A percentile compares a stretch with the other conserved stretches of the same genome.
Conservation (phyloP, 1,140 invertebrate species). For the Pachypeltis micranthus region DNA sequence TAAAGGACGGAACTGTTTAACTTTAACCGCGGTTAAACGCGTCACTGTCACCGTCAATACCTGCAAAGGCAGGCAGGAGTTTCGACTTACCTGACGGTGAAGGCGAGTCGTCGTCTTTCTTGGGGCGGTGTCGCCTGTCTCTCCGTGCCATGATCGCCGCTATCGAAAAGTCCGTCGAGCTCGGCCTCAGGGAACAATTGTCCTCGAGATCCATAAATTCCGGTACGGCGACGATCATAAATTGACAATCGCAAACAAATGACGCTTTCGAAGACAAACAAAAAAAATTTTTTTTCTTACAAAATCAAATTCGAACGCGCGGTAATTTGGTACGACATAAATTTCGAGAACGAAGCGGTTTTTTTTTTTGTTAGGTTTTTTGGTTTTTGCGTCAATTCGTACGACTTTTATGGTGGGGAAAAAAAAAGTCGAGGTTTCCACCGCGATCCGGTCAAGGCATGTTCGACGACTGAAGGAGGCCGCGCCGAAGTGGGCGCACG, state of each 20-base stretch:
- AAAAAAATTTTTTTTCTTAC: too few relatives aligned
- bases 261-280: too few relatives aligned
- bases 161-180: slow-evolving; percentile 82
- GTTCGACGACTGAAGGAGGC: slow-evolving; percentile 5
- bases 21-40: too few relatives aligned
- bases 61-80: too few relatives aligned
- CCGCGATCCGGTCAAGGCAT: slow-evolving; percentile 7
- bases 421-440: neutral
- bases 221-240: neutral
- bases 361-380: too few relatives aligned
- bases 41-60: too few relatives aligned
- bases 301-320: too few relatives aligned
- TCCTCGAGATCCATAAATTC: slow-evolving; percentile 10
- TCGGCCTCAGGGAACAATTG: slow-evolving; percentile 27
- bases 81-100: slow-evolving; percentile 9
- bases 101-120: slow-evolving; percentile 11
- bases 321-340: too few relatives aligned
- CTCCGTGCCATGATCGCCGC: slow-evolving; percentile 78
- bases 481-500: neutral
- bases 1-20: too few relatives aligned
- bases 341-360: too few relatives aligned
- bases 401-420: too few relatives aligned
- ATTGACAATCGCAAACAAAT: neutral
- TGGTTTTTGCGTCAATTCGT: too few relatives aligned
- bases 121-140: slow-evolving; percentile 6